Percentiles rank a stretch among this genome's conserved stretches.
phyloP scores from a whole-genome alignment of 2,888 invertebrate species.

The Sympetrum striolatum region DNA sequence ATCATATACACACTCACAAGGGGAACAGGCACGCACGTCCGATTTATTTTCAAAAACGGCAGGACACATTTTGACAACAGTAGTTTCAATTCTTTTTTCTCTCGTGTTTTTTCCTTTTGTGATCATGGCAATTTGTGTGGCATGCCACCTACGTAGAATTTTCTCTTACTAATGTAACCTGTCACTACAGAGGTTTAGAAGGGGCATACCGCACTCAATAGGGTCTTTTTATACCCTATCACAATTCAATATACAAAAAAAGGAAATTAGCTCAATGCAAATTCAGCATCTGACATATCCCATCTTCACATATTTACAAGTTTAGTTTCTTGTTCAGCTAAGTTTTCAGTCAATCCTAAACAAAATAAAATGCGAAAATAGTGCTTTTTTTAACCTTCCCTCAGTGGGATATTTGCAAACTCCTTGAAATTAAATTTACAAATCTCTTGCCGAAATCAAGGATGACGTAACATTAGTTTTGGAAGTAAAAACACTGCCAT shows the following conservation, averaged over 20 bases:
- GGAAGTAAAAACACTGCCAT: neutral
- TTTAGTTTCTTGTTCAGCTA: neutral
- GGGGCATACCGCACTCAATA: conserved; percentile 24
- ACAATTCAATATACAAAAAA: conserved; percentile 25
- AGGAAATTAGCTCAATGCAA: neutral
- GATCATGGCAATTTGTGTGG: neutral
- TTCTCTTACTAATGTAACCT: conserved; percentile 10
- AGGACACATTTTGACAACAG: conserved; percentile 16
- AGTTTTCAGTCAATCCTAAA: conserved; percentile 8
- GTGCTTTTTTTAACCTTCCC: neutral
- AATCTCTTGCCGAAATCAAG: neutral
- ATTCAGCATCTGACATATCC: neutral
- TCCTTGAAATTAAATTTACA: neutral
- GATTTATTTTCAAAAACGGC: conserved; percentile 24
- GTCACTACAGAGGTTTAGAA: conserved; percentile 12
- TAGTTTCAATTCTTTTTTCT: neutral
- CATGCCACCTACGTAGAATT: conserved; percentile 2
- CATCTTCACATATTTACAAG: neutral
- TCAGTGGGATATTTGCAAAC: neutral
- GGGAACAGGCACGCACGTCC: conserved; percentile 39
- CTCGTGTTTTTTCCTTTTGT: neutral
- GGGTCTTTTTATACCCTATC: neutral
- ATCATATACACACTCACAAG: neutral
- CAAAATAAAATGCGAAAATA: conserved; percentile 26
- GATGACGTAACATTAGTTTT: neutral